Evolutionary conservation across 2,888 invertebrate species (phyloP), one percentile per base, ranked within the genome.

Genomic region (Lasioglossum zephyrum): DNA sequence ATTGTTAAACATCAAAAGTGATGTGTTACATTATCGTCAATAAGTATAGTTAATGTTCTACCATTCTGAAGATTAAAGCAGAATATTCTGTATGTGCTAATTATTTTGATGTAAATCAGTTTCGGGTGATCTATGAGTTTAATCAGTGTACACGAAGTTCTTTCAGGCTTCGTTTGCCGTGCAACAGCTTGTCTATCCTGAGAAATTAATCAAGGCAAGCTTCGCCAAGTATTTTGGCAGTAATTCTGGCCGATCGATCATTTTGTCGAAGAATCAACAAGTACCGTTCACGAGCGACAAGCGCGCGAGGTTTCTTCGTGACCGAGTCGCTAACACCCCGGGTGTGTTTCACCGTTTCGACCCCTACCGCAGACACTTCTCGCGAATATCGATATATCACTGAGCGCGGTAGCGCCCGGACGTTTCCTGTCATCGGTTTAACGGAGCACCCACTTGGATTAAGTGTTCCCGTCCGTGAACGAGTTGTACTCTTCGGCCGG

Each of bases 401-500:
- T 77, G 76, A 78, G 79, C 79, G 88, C 86, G 91, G 91, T 90
- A 87, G 75, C 66, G 44, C 82, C 90, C 91, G 93, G 94, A 94
- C 94, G 92, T 92, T 92, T 91, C 89, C 92, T 94, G 94, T 94
- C 94, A 93, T 87, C 92, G 88, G 85, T 93, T 93, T 93, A 94
- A 94, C 92, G 93, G 93, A 94, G 93, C 92, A 93, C 93, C 77
- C 92, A 93, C 93, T 94, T 91, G 92, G 92, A 94, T 94, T 92
- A 93, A 94, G 93, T 93, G 93, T 92, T 93, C 92, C 90, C 91
- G 85, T 90, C 89, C 85, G 88, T 82, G 85, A 89, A 88, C 87
- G 91, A 92, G 92, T 90, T 91, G 92, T 84, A 92, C 92, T 92
- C 90, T 90, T 91, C 91, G 90, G 73, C 86, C 89, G 89, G 91